Conservation (phyloP, 1,140 invertebrate genomes). For the Cydia fagiglandana region DNA sequence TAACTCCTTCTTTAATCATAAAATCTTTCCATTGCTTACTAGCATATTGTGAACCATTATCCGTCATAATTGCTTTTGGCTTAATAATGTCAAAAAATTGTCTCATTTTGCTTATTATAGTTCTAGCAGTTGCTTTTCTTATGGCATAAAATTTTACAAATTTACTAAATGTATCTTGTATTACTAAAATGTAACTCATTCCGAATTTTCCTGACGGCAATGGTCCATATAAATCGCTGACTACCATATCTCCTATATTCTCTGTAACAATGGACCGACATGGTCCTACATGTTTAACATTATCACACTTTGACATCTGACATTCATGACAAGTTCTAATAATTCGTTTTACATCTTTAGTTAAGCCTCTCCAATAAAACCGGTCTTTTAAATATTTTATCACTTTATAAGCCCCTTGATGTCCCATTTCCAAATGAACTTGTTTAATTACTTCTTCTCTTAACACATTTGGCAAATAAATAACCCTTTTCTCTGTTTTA, state of each 20-base stretch:
- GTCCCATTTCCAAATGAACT: too few species aligned
- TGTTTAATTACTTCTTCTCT: too few species aligned
- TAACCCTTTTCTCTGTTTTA: too few species aligned
- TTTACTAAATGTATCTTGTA: neutral
- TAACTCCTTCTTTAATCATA: neutral
- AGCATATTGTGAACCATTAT: neutral
- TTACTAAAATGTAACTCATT: neutral
- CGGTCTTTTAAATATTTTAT: too few species aligned
- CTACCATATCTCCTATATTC: neutral
- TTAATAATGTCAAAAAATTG: neutral
- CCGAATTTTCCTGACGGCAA: neutral
- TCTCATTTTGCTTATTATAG: neutral
- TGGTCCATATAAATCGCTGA: neutral
- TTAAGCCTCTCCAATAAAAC: too few species aligned
- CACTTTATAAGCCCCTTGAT: too few species aligned
- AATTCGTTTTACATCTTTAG: too few species aligned
- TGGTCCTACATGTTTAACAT: too few species aligned
- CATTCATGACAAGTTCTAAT: too few species aligned
- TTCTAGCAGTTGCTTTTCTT: neutral
- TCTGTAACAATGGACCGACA: too few species aligned
- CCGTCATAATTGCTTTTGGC: neutral
- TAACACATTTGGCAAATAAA: too few species aligned
- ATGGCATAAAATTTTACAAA: neutral
- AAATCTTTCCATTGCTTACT: neutral
- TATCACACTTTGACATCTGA: too few species aligned